These are phyloP conservation scores for Pyrrhosoma nymphula DNA, from an alignment of 2,888 invertebrate genomes.

Conservation along the genomic window DNA sequence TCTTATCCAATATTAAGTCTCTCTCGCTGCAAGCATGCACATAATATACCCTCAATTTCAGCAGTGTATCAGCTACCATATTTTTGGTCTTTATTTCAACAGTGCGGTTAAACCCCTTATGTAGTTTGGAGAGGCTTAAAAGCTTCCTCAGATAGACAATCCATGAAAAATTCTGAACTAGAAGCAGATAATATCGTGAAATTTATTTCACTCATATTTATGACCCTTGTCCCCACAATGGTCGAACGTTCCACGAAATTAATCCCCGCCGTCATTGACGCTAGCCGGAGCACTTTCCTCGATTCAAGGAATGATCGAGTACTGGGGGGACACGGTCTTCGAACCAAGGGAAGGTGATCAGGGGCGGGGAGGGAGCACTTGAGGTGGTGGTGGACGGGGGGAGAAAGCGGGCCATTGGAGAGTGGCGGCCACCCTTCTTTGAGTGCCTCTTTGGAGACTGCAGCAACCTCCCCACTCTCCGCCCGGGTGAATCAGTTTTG, in stretches of 20 bases:
- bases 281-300: conserved; percentile 23
- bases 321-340: background rate
- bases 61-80: background rate
- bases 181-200: background rate
- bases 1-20: too few species aligned
- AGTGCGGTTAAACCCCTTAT: background rate
- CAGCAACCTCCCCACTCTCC: background rate
- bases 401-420: background rate
- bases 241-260: conserved; percentile 48
- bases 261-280: conserved; percentile 48
- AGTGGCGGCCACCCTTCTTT: background rate
- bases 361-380: background rate
- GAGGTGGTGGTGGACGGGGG: background rate
- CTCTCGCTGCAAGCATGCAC: too few species aligned
- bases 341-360: background rate
- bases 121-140: background rate
- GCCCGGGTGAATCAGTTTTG: background rate
- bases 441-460: conserved; percentile 36
- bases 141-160: background rate
- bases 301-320: conserved; percentile 31
- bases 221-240: conserved; percentile 7
- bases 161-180: background rate
- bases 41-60: background rate
- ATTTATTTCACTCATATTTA: conserved; percentile 24
- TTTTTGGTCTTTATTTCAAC: background rate